phyloP scores from a whole-genome alignment of 1,140 invertebrate species.

The Heliothis subflexa region DNA sequence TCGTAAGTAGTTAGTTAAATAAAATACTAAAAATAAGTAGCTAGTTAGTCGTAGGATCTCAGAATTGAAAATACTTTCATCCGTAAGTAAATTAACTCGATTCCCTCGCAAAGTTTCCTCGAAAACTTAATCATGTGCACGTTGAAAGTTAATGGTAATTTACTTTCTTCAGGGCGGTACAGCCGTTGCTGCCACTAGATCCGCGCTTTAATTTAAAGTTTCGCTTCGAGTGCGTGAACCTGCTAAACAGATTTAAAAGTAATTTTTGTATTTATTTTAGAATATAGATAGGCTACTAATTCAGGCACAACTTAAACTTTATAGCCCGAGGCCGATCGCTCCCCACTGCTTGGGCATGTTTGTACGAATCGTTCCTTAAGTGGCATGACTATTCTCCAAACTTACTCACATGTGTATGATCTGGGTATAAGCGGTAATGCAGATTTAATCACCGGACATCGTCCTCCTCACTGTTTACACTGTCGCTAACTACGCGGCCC shows the following conservation, averaged over 20 bases:
- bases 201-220: conserved; percentile 66
- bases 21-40: conserved; percentile 28
- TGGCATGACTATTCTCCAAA: conserved; percentile 80
- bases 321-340: conserved; percentile 78
- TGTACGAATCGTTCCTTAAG: conserved; percentile 79
- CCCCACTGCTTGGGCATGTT: conserved; percentile 82
- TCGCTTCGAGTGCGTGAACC: conserved; percentile 51
- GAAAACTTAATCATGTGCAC: conserved; percentile 58
- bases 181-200: conserved; percentile 51
- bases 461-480: conserved; percentile 75
- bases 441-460: conserved; percentile 76
- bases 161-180: conserved; percentile 57
- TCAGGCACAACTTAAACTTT: conserved; percentile 77
- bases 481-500: conserved; percentile 78
- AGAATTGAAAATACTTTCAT: conserved; percentile 49
- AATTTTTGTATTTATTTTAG: conserved; percentile 46
- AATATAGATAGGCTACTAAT: conserved; percentile 45
- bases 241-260: conserved; percentile 41
- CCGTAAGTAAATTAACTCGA: conserved; percentile 54
- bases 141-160: conserved; percentile 62
- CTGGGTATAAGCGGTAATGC: conserved; percentile 81
- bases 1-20: conserved; percentile 47
- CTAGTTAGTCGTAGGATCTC: conserved; percentile 22
- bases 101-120: conserved; percentile 52
- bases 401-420: conserved; percentile 80